A percentile compares a stretch with the other conserved stretches of the same genome.
These are phyloP conservation scores for Equus quagga DNA, from an alignment of 2,113 vertebrate species.

Conservation along the genomic window DNA sequence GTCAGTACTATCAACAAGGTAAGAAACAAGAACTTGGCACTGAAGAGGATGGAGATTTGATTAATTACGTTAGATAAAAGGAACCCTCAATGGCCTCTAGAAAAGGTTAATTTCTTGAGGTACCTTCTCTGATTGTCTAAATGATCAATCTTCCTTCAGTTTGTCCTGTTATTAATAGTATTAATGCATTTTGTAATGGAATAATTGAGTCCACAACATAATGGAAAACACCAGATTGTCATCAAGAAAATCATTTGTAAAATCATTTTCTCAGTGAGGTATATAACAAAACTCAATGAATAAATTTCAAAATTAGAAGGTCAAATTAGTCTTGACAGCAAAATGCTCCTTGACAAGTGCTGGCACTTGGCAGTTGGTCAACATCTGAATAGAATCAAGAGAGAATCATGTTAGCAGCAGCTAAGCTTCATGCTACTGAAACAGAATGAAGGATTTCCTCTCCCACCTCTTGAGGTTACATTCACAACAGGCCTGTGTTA, in stretches of 20 bases:
- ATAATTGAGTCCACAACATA: background rate
- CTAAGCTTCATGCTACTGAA: background rate
- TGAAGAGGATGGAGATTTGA: background rate
- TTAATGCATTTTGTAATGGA: background rate
- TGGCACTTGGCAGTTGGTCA: background rate
- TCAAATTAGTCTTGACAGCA: slow-evolving; percentile 51
- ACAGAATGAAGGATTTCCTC: background rate
- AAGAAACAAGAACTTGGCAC: background rate
- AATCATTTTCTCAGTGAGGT: background rate
- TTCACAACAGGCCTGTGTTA: background rate
- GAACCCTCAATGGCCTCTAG: fast-evolving
- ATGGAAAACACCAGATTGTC: background rate
- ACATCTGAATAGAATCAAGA: background rate
- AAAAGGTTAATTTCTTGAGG: background rate
- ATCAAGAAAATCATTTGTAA: slow-evolving; percentile 24
- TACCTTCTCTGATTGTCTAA: background rate
- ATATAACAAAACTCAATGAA: slow-evolving; percentile 40
- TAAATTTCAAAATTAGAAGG: slow-evolving; percentile 37
- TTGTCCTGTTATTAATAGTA: too few species aligned
- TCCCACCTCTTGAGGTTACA: background rate
- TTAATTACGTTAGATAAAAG: background rate
- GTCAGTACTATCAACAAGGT: background rate
- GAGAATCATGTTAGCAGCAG: background rate
- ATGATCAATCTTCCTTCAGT: background rate
- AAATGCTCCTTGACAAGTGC: background rate